These are phyloP conservation scores for Umimayanthus chanpuru DNA, from an alignment of 92 coral and sea anemone genomes.

Conservation along the genomic window DNA sequence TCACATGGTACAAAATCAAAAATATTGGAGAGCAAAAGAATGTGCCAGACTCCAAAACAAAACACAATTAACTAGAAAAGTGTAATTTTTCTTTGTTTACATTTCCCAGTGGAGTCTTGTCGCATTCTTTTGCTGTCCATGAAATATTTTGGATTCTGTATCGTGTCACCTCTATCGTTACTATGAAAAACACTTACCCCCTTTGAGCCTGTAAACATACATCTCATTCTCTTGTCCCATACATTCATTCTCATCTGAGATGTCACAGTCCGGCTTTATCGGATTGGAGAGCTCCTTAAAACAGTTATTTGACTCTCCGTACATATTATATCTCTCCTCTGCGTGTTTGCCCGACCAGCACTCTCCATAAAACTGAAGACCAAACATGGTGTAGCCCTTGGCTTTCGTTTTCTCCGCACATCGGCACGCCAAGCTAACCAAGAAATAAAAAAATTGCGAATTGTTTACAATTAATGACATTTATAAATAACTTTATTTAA, in stretches of 20 bases:
- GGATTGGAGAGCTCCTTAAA: neutral
- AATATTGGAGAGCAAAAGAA: no score
- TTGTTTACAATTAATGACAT: no score
- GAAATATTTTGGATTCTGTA: no score
- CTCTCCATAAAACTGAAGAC: neutral
- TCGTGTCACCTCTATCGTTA: no score
- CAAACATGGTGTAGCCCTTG: slow-evolving; percentile 6
- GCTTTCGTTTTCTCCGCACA: neutral
- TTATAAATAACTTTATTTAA: no score
- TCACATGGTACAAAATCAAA: no score
- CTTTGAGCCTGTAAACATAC: neutral
- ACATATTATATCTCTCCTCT: neutral
- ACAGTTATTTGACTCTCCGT: neutral
- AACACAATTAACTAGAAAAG: no score
- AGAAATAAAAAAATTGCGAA: neutral
- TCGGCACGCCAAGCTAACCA: slow-evolving; percentile 4
- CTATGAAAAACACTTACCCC: no score
- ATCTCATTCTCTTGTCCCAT: neutral
- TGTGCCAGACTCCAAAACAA: no score
- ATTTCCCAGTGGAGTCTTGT: no score
- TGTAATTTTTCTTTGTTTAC: no score
- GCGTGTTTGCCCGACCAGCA: neutral
- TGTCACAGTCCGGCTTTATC: neutral
- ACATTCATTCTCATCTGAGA: neutral
- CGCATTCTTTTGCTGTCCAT: no score